Evolutionary conservation across 2,888 invertebrate genomes (phyloP).

Genomic region (Ochropacha duplaris): DNA sequence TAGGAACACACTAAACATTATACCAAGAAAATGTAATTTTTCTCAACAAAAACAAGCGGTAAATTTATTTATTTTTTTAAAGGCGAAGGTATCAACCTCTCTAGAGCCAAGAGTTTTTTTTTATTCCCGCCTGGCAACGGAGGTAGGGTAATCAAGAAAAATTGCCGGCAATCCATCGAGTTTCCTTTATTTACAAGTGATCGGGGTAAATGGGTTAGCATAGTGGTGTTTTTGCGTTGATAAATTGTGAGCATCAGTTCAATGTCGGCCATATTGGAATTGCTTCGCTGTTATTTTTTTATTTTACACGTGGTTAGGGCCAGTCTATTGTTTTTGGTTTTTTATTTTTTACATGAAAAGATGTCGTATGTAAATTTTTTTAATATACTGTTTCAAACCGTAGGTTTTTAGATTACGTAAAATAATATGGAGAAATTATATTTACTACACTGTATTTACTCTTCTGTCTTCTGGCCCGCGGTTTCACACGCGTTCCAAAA

Average conservation of each 20-base stretch:
- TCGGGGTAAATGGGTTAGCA: slow-evolving; percentile 27
- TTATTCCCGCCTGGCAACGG: slow-evolving; percentile 3
- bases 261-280: slow-evolving; percentile 20
- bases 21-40: background rate
- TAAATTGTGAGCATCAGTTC: slow-evolving; percentile 31
- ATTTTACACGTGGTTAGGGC: slow-evolving; percentile 3
- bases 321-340: background rate
- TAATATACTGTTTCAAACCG: background rate
- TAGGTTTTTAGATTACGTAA: no score
- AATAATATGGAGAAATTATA: background rate
- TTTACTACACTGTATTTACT: no score
- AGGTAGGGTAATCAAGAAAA: slow-evolving; percentile 40
- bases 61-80: background rate
- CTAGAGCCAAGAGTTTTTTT: slow-evolving; percentile 9
- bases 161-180: slow-evolving; percentile 43
- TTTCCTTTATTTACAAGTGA: slow-evolving; percentile 28
- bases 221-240: slow-evolving; percentile 30
- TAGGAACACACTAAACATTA: no score
- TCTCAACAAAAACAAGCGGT: background rate
- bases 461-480: no score
- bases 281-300: slow-evolving; percentile 14
- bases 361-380: background rate
- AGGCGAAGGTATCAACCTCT: background rate
- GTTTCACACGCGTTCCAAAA: no score
- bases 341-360: background rate